Percentiles rank a stretch among this genome's conserved stretches.
Conservation (phyloP, 1,140 invertebrate genomes). For the Anoplolepis gracilipes region DNA sequence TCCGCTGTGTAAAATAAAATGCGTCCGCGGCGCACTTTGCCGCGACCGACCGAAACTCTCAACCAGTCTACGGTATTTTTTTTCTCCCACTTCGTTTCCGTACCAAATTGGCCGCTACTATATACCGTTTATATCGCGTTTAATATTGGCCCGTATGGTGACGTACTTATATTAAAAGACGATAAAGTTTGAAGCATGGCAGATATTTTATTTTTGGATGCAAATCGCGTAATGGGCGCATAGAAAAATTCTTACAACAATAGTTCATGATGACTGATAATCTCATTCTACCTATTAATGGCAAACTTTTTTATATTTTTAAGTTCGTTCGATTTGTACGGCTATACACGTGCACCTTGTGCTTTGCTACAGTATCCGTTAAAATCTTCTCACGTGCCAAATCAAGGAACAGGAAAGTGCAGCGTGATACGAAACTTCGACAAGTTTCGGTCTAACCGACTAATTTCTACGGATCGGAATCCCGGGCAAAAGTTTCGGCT, state of each 20-base stretch:
- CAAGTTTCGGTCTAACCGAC: conserved; percentile 51
- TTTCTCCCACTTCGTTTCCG: conserved; percentile 51
- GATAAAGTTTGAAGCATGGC: conserved; percentile 65
- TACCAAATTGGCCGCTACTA: conserved; percentile 64
- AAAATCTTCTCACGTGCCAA: conserved; percentile 61
- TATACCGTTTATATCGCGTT: conserved; percentile 71
- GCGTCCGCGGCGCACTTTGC: conserved; percentile 38
- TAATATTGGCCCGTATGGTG: conserved; percentile 68
- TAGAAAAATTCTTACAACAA: conserved; percentile 19
- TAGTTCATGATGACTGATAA: conserved; percentile 27
- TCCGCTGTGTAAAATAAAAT: conserved; percentile 71
- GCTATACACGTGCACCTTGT: neutral
- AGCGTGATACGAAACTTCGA: conserved; percentile 59
- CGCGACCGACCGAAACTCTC: conserved; percentile 61
- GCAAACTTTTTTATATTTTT: neutral
- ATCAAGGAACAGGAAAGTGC: conserved; percentile 54
- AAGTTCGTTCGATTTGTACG: conserved; percentile 15
- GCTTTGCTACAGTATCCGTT: conserved; percentile 29
- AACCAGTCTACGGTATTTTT: conserved; percentile 49
- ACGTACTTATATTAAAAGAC: conserved; percentile 69
- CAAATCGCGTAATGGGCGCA: neutral
- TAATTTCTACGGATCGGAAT: conserved; percentile 56
- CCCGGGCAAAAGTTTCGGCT: conserved; percentile 48
- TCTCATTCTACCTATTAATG: neutral
- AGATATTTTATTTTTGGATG: conserved; percentile 56